phyloP scores from a whole-genome alignment of 2,797 vertebrate species.

The Chloroceryle amazona region DNA sequence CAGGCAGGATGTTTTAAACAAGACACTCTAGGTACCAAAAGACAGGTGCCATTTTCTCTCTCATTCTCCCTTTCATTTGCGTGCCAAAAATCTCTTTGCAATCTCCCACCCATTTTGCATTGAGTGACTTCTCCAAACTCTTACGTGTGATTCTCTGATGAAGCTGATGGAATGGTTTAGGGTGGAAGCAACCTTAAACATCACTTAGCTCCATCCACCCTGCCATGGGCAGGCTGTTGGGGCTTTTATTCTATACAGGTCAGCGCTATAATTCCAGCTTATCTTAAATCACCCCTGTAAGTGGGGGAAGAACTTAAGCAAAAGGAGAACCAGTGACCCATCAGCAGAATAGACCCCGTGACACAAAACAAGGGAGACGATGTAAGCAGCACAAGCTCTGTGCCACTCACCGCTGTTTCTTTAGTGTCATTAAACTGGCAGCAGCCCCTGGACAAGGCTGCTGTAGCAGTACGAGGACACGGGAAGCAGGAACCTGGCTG shows the following conservation, averaged over 20 bases:
- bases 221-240: no score
- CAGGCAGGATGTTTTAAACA: neutral
- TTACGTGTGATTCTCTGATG: no score
- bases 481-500: neutral
- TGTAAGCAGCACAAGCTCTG: accelerated
- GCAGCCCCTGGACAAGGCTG: neutral
- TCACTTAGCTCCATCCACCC: neutral
- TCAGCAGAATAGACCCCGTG: neutral
- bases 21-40: neutral
- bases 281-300: neutral
- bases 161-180: neutral
- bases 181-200: neutral
- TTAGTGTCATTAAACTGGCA: neutral
- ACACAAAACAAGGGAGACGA: accelerated
- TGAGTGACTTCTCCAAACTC: neutral
- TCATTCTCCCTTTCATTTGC: neutral
- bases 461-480: neutral
- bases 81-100: neutral
- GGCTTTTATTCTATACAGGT: neutral
- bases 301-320: neutral
- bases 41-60: neutral
- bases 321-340: neutral
- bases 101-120: neutral
- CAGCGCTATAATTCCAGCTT: neutral
- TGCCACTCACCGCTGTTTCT: accelerated